phyloP scores from a whole-genome alignment of 2,113 vertebrate genomes.

The Dunckerocampus dactyliophorus region DNA sequence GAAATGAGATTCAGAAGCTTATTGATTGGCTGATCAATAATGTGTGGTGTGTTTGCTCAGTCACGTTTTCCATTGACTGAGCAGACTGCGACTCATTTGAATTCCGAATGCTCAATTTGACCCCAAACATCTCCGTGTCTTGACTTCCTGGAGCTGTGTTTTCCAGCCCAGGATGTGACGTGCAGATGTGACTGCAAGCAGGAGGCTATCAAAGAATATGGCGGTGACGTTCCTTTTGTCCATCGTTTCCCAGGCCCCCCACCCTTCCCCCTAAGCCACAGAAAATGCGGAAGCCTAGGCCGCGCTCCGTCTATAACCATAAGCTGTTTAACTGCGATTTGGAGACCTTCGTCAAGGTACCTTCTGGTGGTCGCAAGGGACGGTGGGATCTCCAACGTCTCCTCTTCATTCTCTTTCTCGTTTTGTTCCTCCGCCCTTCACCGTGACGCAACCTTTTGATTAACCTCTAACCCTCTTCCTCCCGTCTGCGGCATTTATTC shows the following conservation, averaged over 20 bases:
- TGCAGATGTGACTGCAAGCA: neutral
- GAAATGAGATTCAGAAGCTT: neutral
- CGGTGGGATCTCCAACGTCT: conserved; percentile 71
- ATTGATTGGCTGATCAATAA: neutral
- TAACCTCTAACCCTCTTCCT: conserved; percentile 58
- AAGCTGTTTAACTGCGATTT: conserved; percentile 99
- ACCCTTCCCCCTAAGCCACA: conserved; percentile 98
- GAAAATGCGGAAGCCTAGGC: conserved; percentile 99
- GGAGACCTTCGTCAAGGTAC: conserved; percentile 99
- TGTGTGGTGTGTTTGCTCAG: neutral
- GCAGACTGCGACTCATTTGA: neutral
- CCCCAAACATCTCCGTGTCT: neutral
- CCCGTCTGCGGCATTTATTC: too few species aligned
- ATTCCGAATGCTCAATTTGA: neutral
- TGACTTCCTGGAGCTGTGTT: neutral
- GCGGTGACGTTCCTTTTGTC: conserved; percentile 70
- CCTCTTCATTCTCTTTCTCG: conserved; percentile 44
- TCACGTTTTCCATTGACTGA: neutral
- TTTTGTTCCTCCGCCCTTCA: conserved; percentile 48
- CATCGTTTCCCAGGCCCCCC: conserved; percentile 87
- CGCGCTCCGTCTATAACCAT: conserved; percentile 96
- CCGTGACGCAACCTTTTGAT: conserved; percentile 50
- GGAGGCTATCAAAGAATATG: conserved; percentile 35
- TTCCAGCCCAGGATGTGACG: neutral
- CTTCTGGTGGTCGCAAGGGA: conserved; percentile 66